Percentiles rank a stretch among this genome's conserved stretches.
These are phyloP conservation scores for Tetragonula clypearis DNA, from an alignment of 1,140 invertebrate species.

Conservation along the genomic window DNA sequence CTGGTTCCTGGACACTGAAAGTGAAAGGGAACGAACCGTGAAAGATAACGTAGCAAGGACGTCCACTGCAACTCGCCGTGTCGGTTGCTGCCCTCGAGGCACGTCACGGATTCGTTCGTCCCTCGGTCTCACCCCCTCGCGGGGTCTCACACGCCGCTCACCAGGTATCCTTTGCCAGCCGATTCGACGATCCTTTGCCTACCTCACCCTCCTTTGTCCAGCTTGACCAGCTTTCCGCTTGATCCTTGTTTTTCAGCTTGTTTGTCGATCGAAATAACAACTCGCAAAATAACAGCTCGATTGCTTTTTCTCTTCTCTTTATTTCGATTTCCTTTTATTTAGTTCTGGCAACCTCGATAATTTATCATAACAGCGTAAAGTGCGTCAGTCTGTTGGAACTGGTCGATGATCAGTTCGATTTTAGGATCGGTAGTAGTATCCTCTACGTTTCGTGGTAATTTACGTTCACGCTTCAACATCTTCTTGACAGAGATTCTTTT, in stretches of 20 bases:
- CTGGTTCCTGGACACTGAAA: constrained; percentile 79
- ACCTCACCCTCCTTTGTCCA: constrained; percentile 7
- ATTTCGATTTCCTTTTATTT: no score
- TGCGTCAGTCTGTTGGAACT: no score
- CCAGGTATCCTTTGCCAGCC: neutral
- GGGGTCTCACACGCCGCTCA: neutral
- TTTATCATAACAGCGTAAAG: no score
- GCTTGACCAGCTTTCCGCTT: neutral
- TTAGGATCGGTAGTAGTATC: no score
- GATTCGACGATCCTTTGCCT: neutral
- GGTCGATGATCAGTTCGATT: no score
- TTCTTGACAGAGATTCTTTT: no score
- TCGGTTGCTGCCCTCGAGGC: constrained; percentile 76
- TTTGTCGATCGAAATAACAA: neutral
- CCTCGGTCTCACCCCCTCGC: constrained; percentile 46
- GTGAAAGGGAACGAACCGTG: constrained; percentile 80
- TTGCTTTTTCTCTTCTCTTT: neutral
- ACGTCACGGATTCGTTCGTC: constrained; percentile 64
- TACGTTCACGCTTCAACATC: no score
- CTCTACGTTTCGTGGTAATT: no score
- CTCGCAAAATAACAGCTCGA: neutral
- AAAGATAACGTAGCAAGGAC: constrained; percentile 82
- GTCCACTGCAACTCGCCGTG: constrained; percentile 75
- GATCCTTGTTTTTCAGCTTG: neutral
- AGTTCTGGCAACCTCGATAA: no score